phyloP scores from a whole-genome alignment of 2,797 vertebrate species.

The Lagodon rhomboides region DNA sequence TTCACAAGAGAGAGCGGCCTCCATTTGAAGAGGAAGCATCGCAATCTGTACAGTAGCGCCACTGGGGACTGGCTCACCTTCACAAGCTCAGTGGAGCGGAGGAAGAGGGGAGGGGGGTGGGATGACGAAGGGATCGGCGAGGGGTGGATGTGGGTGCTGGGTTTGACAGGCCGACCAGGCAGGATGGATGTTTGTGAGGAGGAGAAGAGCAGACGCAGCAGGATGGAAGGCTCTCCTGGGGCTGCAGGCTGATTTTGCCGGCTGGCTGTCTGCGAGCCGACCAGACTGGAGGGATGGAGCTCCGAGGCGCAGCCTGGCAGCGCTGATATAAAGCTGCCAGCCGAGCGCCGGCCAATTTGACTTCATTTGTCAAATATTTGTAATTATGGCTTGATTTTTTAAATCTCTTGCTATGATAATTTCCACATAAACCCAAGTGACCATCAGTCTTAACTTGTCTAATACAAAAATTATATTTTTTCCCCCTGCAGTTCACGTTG shows the following conservation, averaged over 20 bases:
- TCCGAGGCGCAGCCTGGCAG: slow-evolving; percentile 57
- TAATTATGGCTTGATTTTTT: slow-evolving; percentile 58
- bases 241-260: slow-evolving; percentile 70
- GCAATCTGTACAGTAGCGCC: slow-evolving; percentile 80
- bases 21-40: slow-evolving; percentile 72
- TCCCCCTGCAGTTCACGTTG: neutral
- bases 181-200: slow-evolving; percentile 78
- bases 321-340: slow-evolving; percentile 53
- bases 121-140: slow-evolving; percentile 7
- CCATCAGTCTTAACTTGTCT: slow-evolving; percentile 28
- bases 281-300: slow-evolving; percentile 59
- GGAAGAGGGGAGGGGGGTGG: slow-evolving; percentile 48
- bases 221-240: slow-evolving; percentile 75
- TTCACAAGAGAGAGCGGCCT: slow-evolving; percentile 67
- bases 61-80: slow-evolving; percentile 82
- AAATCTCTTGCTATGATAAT: slow-evolving; percentile 42
- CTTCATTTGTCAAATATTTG: slow-evolving; percentile 64
- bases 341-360: slow-evolving; percentile 30
- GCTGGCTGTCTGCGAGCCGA: slow-evolving; percentile 61
- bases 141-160: slow-evolving; percentile 17
- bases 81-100: slow-evolving; percentile 77
- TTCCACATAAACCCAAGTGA: slow-evolving; percentile 32
- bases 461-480: neutral
- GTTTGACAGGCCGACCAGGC: slow-evolving; percentile 70
- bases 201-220: slow-evolving; percentile 80